These are phyloP conservation scores for Zophobas morio DNA, from an alignment of 1,140 invertebrate species.

Conservation along the genomic window DNA sequence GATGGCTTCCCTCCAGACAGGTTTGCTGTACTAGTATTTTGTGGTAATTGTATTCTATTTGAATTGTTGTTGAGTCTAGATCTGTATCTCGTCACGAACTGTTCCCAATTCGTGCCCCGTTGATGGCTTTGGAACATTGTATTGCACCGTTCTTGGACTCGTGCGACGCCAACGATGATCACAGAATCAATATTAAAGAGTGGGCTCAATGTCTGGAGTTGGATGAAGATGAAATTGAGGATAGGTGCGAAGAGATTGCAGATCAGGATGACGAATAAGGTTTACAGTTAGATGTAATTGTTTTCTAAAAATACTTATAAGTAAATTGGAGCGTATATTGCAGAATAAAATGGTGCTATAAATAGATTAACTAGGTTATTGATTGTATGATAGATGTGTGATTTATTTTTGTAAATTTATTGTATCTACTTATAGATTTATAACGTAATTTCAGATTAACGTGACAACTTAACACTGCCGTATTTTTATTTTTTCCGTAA, in stretches of 20 bases:
- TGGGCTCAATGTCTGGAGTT: slow-evolving; percentile 94
- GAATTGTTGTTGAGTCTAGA: slow-evolving; percentile 62
- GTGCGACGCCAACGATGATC: slow-evolving; percentile 90
- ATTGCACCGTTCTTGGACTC: slow-evolving; percentile 95
- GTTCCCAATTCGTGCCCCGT: slow-evolving; percentile 93
- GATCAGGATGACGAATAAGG: slow-evolving; percentile 61
- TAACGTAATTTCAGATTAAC: too few relatives aligned
- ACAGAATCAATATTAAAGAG: slow-evolving; percentile 89
- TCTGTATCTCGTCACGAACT: slow-evolving; percentile 93
- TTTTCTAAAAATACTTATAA: neutral
- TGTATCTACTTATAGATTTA: too few relatives aligned
- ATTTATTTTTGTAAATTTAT: slow-evolving; percentile 4
- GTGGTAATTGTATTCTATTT: neutral
- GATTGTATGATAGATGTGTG: neutral
- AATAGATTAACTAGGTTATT: slow-evolving; percentile 35
- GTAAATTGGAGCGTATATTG: slow-evolving; percentile 22
- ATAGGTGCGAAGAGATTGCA: slow-evolving; percentile 73
- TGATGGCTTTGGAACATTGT: slow-evolving; percentile 94
- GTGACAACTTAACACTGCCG: too few relatives aligned
- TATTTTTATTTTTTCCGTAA: too few relatives aligned
- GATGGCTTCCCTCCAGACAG: slow-evolving; percentile 90
- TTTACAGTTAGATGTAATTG: slow-evolving; percentile 3
- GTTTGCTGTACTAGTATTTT: slow-evolving; percentile 64
- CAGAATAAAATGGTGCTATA: slow-evolving; percentile 58
- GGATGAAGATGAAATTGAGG: slow-evolving; percentile 77